Base-by-base conservation (phyloP, 2,797 vertebrate species). In the Helarctos malayanus region DNA sequence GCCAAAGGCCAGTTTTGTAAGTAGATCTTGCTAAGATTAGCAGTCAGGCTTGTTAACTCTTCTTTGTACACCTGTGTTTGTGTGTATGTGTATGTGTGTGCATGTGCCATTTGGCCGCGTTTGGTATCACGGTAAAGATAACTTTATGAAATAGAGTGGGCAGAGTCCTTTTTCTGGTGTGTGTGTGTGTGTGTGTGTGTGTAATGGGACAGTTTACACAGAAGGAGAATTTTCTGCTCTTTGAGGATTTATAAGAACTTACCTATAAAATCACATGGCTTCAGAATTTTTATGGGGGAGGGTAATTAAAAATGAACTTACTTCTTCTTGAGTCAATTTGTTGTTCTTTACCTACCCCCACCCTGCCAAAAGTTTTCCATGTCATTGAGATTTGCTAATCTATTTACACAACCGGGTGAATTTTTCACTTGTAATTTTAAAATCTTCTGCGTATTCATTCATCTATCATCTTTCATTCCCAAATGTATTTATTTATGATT, bases 401-500 rank as follows among this genome's bases (percentile, higher is more conserved):
- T 84, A 49, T 92, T 63, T 84, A 65, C 15, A 85, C 49, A 92
- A 92, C 56, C 35, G 81, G 63, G 52, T 84, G 54, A 86, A 38
- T 80, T 90, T 94, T 94, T 94, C 68, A 94, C 80, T 94, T 73
- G 78, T 54, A 89, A 89, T 91, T 95, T 83, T 35, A 97, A 96
- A 96, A 82, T 88, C 80, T 89, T 91, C 49, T 95, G 52, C 73
- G n/a, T 47, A 59, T 68, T 15, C 27, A 69, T 95, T 89, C 41
- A 71, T 84, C 80, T 81, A 52, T 96, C 83, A 96, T 97, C 45
- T 89, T 97, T 97, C 89, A 97, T 94, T 85, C 27, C 71, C 78
- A 94, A 97, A 90, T 93, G 71, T 85, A 71, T 89, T 97, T 96
- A 95, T 88, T 95, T 95, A 87, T 93, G 75, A 94, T 95, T 97